A percentile compares a stretch with the other conserved stretches of the same genome.
phyloP scores from a whole-genome alignment of 2,113 vertebrate genomes.

The Vulpes vulpes region DNA sequence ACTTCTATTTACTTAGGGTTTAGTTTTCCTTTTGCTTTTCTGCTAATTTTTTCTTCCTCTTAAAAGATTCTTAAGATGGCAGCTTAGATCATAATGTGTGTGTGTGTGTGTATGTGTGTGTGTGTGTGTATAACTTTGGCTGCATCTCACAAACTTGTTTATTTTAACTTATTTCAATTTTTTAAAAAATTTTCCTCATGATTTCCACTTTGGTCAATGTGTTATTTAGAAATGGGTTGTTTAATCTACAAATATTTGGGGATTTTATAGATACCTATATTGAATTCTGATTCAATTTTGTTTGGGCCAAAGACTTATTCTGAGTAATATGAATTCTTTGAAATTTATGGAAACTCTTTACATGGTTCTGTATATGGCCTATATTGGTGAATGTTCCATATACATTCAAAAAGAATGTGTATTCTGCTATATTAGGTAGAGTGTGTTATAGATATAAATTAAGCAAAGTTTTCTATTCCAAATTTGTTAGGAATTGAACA shows the following conservation, averaged over 20 bases:
- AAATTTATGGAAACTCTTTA: not conserved
- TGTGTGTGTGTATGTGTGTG: not conserved
- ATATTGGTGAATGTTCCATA: not conserved
- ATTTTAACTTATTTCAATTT: not conserved
- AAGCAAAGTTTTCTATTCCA: not conserved
- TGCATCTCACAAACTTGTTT: not conserved
- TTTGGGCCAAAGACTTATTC: slow-evolving; percentile 15
- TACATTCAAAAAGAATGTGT: not conserved
- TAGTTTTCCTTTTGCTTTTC: not conserved
- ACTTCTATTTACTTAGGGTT: not conserved
- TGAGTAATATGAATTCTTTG: not conserved
- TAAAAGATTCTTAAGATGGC: not conserved
- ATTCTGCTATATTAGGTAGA: not conserved
- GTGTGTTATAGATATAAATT: not conserved
- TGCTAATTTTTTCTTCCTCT: not conserved
- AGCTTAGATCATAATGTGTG: not conserved
- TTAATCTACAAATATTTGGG: not conserved
- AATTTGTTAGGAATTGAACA: not conserved
- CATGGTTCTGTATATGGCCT: not conserved
- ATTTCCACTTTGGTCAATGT: not conserved
- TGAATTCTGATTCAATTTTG: not conserved
- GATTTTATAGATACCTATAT: not conserved
- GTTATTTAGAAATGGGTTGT: not conserved
- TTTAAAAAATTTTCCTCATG: not conserved
- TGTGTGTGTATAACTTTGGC: not conserved